Evolutionary conservation across 2,888 invertebrate genomes (phyloP).

Genomic region (Lumbricus terrestris): DNA sequence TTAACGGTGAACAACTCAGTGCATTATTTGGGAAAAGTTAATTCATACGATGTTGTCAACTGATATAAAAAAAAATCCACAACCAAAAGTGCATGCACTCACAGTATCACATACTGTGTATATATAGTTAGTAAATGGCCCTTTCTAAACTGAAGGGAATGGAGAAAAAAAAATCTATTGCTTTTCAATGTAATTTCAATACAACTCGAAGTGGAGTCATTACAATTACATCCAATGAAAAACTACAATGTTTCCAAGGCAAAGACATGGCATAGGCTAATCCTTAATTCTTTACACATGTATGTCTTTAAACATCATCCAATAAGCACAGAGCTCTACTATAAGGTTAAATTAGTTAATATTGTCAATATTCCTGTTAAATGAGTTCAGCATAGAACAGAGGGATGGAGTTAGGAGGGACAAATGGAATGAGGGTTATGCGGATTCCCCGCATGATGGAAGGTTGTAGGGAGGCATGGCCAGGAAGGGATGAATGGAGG

Average conservation of each 20-base stretch:
- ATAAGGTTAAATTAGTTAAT: not conserved
- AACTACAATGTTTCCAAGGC: not conserved
- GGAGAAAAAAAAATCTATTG: not conserved
- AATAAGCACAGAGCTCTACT: not conserved
- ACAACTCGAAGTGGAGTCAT: not conserved
- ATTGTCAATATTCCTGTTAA: no score
- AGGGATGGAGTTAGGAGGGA: no score
- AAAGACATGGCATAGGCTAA: no score
- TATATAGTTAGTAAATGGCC: not conserved
- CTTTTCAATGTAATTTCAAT: not conserved
- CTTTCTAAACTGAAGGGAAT: not conserved
- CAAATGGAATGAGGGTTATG: no score
- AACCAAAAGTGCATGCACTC: not conserved
- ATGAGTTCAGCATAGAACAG: no score
- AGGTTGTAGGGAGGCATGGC: no score
- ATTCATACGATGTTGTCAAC: not conserved
- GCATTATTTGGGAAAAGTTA: not conserved
- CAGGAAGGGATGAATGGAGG: no score
- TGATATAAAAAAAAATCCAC: not conserved
- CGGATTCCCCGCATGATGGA: no score
- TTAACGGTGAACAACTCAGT: no score
- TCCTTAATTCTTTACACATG: no score
- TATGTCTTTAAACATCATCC: not conserved
- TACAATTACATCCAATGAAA: not conserved
- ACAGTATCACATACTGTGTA: not conserved